A percentile compares a stretch with the other conserved stretches of the same genome.
Conservation (phyloP, 2,113 vertebrate species). For the Maccullochella peelii region DNA sequence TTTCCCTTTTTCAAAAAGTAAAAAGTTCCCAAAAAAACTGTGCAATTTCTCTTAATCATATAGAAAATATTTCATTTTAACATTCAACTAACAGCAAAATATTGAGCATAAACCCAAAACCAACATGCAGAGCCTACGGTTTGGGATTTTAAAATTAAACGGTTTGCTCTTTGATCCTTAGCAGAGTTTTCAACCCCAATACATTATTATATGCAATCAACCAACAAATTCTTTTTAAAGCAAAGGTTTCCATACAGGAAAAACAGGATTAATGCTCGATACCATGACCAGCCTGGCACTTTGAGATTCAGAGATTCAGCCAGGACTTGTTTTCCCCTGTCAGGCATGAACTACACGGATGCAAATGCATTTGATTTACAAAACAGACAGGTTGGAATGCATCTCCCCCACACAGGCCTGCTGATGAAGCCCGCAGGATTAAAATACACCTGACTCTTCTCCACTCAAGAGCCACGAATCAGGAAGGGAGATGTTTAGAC, state of each 20-base stretch:
- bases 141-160: constrained; percentile 37
- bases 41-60: constrained; percentile 68
- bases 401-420: constrained; percentile 15
- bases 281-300: background rate
- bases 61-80: constrained; percentile 76
- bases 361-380: constrained; percentile 32
- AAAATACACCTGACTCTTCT: background rate
- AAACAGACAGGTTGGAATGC: background rate
- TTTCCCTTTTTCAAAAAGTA: constrained; percentile 50
- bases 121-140: constrained; percentile 44
- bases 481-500: constrained; percentile 40
- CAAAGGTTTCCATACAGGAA: constrained; percentile 16
- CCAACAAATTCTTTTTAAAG: constrained; percentile 23
- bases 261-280: constrained; percentile 13
- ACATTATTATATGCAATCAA: constrained; percentile 7
- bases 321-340: constrained; percentile 13
- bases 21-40: constrained; percentile 63
- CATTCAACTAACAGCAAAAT: constrained; percentile 49
- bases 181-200: constrained; percentile 17
- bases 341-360: constrained; percentile 6
- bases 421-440: background rate
- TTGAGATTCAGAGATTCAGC: constrained; percentile 36
- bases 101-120: constrained; percentile 26
- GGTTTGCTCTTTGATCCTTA: constrained; percentile 47
- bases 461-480: constrained; percentile 26